phyloP scores from a whole-genome alignment of 2,797 vertebrate genomes.

The Manis javanica region DNA sequence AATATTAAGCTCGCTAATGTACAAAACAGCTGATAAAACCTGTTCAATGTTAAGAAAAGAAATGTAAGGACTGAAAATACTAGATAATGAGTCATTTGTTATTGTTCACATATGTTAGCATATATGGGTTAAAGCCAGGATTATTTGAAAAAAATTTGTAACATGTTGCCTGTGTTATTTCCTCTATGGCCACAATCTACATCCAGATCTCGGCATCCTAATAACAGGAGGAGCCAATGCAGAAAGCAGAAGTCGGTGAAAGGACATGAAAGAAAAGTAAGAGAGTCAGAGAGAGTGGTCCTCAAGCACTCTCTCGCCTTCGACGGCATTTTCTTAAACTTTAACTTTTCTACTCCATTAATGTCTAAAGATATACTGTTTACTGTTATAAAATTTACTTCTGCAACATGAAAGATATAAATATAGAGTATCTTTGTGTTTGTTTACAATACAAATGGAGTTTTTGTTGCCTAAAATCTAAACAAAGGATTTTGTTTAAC shows the following conservation, averaged over 20 bases:
- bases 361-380: not conserved
- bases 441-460: not conserved
- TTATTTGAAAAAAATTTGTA: not conserved
- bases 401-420: not conserved
- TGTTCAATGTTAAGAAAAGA: not conserved
- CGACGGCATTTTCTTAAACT: not conserved
- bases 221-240: not conserved
- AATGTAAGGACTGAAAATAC: not conserved
- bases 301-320: rapidly evolving
- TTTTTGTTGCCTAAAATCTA: slow-evolving; percentile 2
- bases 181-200: not conserved
- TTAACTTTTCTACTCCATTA: not conserved
- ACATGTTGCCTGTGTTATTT: not conserved
- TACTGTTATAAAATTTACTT: not conserved
- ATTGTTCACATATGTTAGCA: not conserved
- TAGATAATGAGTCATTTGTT: not conserved
- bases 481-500: not conserved
- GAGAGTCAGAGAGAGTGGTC: rapidly evolving
- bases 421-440: not conserved
- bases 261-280: not conserved
- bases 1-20: not conserved
- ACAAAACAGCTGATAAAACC: not conserved
- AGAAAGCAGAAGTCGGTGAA: not conserved
- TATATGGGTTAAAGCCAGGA: not conserved
- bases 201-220: not conserved